Percentiles rank a stretch among this genome's conserved stretches.
phyloP scores from a whole-genome alignment of 1,140 invertebrate genomes.

The Lerema accius region DNA sequence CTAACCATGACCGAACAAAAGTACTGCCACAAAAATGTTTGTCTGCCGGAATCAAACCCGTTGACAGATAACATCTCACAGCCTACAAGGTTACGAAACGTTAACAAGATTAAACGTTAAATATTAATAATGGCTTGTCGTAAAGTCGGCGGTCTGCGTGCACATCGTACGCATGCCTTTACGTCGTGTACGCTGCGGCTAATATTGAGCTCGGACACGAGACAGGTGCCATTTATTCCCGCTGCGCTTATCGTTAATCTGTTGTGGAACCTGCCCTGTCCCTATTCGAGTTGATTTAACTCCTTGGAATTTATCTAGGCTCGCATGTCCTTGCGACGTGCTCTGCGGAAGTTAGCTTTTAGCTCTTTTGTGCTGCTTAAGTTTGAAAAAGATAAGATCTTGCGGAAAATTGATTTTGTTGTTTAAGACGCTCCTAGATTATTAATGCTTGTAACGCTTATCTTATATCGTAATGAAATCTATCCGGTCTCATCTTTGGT shows the following conservation, averaged over 20 bases:
- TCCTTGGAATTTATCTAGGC: slow-evolving; percentile 28
- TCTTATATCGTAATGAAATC: too few species aligned
- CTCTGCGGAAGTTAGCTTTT: slow-evolving; percentile 19
- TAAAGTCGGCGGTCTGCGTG: background rate
- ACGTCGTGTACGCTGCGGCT: slow-evolving; percentile 5
- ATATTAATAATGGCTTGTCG: background rate
- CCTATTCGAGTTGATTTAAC: slow-evolving; percentile 33
- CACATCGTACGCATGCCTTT: background rate
- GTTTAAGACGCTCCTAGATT: slow-evolving; percentile 2
- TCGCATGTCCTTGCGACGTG: slow-evolving; percentile 15
- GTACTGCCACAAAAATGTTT: too few species aligned
- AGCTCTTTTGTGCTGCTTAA: background rate
- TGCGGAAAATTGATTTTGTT: slow-evolving; percentile 19
- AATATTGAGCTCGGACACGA: slow-evolving; percentile 20
- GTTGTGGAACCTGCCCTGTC: slow-evolving; percentile 31
- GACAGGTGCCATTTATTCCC: slow-evolving; percentile 35
- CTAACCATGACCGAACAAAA: too few species aligned
- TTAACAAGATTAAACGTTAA: background rate
- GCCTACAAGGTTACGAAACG: too few species aligned
- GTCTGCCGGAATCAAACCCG: too few species aligned
- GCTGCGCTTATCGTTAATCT: slow-evolving; percentile 33
- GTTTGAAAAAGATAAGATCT: background rate
- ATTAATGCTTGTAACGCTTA: slow-evolving; percentile 1
- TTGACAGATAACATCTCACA: too few species aligned
- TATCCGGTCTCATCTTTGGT: background rate